Base-by-base conservation (phyloP, 2,797 vertebrate species). In the Salmo trutta region DNA sequence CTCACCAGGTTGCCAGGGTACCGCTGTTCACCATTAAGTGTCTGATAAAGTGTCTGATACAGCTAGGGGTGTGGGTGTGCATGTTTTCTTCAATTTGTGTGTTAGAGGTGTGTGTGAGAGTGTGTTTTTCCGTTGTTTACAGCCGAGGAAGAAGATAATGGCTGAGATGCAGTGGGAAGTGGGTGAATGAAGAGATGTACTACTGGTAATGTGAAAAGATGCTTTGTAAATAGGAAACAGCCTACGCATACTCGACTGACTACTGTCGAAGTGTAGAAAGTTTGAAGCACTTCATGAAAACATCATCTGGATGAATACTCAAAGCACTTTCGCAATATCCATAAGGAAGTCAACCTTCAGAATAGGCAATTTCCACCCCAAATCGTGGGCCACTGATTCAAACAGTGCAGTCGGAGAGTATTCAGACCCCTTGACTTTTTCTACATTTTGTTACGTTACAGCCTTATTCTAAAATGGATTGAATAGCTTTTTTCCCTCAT, bases 1-100 rank as follows among this genome's bases (percentile, higher is more conserved):
- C 86, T 65, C 86, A 85, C 84, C 88, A 89, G 93, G 91, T 81
- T 75, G 74, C 36, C 73, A 27, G 52, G 36, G 69, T 71, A 70
- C 12, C 31, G 36, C 17, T 70, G 19, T 71, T 21, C 69, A 71
- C n/a, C 3, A 19, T n/a, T 41, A 64, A 64, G 73, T 64, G 41
- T 47, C 41, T 41, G 41, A 41, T 41, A 41, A 8, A 41, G 41
- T 41, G 76, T 86, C 83, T 85, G 89, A 89, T 79, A 69, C 84
- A 92, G 87, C 88, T 88, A 83, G 85, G 86, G 87, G 33, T 19
- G 73, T 51, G 17, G 19, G 17, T 21, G n/a, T 12, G 29, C 41
- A 47, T 47, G 41, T 47, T 47, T 47, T 10, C 41, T 47, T 47
- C 41, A 47, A 47, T 47, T 47, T 66, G 76, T 75, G 59, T 69